phyloP scores from a whole-genome alignment of 2,797 vertebrate species.

The Xenops minutus region DNA sequence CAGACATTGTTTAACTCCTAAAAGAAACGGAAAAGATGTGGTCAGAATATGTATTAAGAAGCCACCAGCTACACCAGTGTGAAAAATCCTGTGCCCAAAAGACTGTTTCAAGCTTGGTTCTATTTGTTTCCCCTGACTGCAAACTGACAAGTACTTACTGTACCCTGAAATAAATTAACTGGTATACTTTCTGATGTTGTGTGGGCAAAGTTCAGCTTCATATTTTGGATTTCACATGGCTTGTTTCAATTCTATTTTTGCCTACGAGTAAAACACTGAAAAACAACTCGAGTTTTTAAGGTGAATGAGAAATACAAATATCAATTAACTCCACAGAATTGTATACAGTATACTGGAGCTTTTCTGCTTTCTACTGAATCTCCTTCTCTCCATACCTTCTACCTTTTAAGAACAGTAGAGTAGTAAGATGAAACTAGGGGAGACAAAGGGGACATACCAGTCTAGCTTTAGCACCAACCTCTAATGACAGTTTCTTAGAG shows the following conservation, averaged over 20 bases:
- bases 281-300: not conserved
- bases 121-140: not conserved
- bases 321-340: not conserved
- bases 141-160: not conserved
- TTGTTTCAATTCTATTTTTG: not conserved
- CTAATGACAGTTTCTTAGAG: not conserved
- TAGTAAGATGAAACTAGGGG: not conserved
- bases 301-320: not conserved
- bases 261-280: not conserved
- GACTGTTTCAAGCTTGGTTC: not conserved
- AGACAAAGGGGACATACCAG: not conserved
- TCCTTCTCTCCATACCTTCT: not conserved
- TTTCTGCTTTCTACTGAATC: not conserved
- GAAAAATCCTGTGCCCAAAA: not conserved
- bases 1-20: slow-evolving; percentile 78
- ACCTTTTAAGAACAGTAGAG: not conserved
- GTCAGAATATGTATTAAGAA: not conserved
- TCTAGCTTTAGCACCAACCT: not conserved
- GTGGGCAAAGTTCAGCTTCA: not conserved
- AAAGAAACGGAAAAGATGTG: not conserved
- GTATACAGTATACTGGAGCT: not conserved
- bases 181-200: not conserved
- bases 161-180: not conserved
- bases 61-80: not conserved
- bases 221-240: not conserved